Percentiles rank a stretch among this genome's conserved stretches.
phyloP scores from a whole-genome alignment of 2,888 invertebrate genomes.

The Xestia ashworthii region DNA sequence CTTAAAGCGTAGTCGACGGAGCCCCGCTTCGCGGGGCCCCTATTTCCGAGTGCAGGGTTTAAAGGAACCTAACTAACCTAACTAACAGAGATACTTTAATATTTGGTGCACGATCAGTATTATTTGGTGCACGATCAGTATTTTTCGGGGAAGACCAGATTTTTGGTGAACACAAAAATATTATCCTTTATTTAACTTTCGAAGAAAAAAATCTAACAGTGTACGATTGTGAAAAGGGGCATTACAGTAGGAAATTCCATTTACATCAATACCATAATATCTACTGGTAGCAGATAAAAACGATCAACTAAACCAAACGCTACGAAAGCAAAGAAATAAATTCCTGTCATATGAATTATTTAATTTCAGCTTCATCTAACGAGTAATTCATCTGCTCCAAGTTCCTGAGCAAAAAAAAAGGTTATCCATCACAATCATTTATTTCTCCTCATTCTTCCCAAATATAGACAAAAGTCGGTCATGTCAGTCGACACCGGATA shows the following conservation, averaged over 20 bases:
- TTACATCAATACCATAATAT: neutral
- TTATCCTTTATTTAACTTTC: neutral
- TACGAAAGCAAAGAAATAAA: neutral
- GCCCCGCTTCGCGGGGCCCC: no score
- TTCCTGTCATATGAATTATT: constrained; percentile 15
- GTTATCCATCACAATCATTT: constrained; percentile 61
- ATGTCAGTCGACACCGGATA: constrained; percentile 83
- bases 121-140: no score
- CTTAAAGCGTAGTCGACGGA: no score
- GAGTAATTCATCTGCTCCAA: constrained; percentile 30
- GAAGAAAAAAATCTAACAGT: neutral
- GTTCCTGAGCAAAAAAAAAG: constrained; percentile 29
- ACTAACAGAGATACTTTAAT: no score
- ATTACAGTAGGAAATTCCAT: neutral
- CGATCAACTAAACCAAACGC: neutral
- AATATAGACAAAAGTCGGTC: constrained; percentile 62
- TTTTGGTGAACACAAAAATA: no score
- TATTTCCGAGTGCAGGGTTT: no score
- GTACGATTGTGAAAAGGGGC: neutral
- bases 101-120: no score
- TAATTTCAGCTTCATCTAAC: constrained; percentile 11
- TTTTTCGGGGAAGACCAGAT: no score
- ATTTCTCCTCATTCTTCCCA: constrained; percentile 56
- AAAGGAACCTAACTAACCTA: no score
- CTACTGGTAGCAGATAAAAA: neutral